Percentiles rank a stretch among this genome's conserved stretches.
Conservation (phyloP, 2,113 vertebrate species). For the Lontra canadensis region DNA sequence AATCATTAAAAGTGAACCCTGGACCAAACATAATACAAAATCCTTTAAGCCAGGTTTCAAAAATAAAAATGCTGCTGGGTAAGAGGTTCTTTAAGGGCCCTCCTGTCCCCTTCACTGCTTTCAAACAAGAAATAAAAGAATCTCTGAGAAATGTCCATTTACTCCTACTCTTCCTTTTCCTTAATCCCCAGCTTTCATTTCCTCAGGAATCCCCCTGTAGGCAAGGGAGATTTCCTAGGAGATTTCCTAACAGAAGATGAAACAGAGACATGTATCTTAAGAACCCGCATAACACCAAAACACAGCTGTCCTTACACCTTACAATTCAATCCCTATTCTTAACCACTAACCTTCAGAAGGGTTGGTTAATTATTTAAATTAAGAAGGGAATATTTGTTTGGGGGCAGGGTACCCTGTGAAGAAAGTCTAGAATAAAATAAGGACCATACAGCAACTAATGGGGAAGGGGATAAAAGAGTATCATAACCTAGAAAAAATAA, state of each 20-base stretch:
- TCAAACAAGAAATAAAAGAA: background rate
- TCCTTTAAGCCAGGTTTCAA: constrained; percentile 3
- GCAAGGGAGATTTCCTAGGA: background rate
- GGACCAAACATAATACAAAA: background rate
- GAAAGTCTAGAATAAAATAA: constrained; percentile 23
- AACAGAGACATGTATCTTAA: background rate
- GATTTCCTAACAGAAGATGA: background rate
- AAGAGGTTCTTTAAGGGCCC: background rate
- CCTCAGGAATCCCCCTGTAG: background rate
- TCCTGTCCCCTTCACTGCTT: background rate
- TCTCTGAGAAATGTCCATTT: background rate
- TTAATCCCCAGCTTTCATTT: background rate
- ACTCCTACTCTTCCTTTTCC: background rate
- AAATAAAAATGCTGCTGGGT: background rate
- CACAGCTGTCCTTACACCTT: background rate
- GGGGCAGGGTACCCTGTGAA: background rate
- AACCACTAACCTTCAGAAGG: background rate
- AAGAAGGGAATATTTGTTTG: background rate
- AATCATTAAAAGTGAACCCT: constrained; percentile 5
- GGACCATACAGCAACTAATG: background rate
- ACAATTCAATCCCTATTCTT: background rate
- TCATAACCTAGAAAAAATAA: background rate
- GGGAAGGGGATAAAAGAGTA: background rate
- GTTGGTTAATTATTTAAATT: background rate
- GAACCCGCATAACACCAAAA: background rate